These are phyloP conservation scores for Diadema setosum DNA, from an alignment of 35 echinoderm and acorn worm species.

Conservation along the genomic window DNA sequence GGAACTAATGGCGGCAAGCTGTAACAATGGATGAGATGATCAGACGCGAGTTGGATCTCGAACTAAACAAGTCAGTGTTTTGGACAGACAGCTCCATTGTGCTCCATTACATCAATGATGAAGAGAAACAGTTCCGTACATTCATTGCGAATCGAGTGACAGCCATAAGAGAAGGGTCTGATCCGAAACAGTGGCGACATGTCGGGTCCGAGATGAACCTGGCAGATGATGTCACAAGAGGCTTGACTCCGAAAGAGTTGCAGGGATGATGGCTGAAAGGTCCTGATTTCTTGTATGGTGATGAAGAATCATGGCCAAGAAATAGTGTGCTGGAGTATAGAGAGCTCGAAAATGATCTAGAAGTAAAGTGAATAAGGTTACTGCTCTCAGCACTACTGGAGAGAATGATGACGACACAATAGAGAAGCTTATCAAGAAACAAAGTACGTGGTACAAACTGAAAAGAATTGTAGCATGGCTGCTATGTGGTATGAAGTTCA, in stretches of 20 bases:
- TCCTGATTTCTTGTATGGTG: neutral
- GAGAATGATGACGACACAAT: neutral
- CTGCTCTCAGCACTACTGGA: neutral
- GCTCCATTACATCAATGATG: slow-evolving; percentile 43
- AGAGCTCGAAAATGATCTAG: slow-evolving; percentile 30
- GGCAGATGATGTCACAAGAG: slow-evolving; percentile 48
- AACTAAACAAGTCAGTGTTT: neutral
- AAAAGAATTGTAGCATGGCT: too few relatives aligned
- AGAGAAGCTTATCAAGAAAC: neutral
- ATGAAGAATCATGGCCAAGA: neutral
- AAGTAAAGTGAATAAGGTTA: slow-evolving; percentile 8
- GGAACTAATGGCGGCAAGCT: slow-evolving; percentile 42
- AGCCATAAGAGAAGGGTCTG: slow-evolving; percentile 26
- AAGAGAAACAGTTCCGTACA: slow-evolving; percentile 53
- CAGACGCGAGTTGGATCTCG: neutral
- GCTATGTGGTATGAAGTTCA: too few relatives aligned
- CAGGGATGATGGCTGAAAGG: slow-evolving; percentile 27
- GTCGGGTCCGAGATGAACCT: slow-evolving; percentile 33
- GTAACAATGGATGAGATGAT: slow-evolving; percentile 49
- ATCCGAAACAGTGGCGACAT: slow-evolving; percentile 45
- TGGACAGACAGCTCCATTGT: slow-evolving; percentile 44
- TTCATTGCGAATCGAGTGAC: slow-evolving; percentile 55
- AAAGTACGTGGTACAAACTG: slow-evolving; percentile 1
- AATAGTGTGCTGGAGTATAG: neutral
- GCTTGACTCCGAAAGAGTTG: slow-evolving; percentile 14